Evolutionary conservation across 2,888 invertebrate species (phyloP).

Genomic region (Melipona bicolor): DNA sequence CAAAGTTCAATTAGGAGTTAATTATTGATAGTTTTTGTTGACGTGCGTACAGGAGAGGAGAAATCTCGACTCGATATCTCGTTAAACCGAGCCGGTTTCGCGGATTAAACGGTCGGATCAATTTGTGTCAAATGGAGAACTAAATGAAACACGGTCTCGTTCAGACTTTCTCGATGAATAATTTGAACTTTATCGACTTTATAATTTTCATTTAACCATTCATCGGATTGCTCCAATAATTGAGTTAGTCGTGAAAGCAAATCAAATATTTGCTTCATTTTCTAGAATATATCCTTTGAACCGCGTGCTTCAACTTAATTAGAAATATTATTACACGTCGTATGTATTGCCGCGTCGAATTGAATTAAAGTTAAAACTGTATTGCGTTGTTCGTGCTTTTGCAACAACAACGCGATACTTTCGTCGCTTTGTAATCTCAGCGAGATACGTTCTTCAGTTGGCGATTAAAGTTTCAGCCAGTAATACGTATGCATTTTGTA

Average conservation of each 20-base stretch:
- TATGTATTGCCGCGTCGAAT: too few relatives aligned
- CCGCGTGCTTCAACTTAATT: neutral
- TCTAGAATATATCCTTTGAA: neutral
- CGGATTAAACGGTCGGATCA: conserved; percentile 43
- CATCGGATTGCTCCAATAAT: neutral
- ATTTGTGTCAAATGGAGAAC: conserved; percentile 39
- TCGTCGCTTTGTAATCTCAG: too few relatives aligned
- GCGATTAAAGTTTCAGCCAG: neutral
- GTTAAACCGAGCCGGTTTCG: conserved; percentile 47
- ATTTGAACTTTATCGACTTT: neutral
- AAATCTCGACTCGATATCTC: conserved; percentile 56
- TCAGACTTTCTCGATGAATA: conserved; percentile 4
- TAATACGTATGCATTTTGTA: neutral
- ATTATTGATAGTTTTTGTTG: too few relatives aligned
- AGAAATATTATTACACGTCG: neutral
- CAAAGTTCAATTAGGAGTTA: too few relatives aligned
- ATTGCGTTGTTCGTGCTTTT: too few relatives aligned
- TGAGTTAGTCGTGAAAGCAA: neutral
- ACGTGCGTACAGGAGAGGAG: neutral
- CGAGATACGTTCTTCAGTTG: neutral
- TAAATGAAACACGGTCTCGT: conserved; percentile 27
- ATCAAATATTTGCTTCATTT: conserved; percentile 1
- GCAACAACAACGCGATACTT: too few relatives aligned
- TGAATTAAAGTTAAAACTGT: too few relatives aligned
- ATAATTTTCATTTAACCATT: neutral